A percentile compares a stretch with the other conserved stretches of the same genome.
These are phyloP conservation scores for Acrobasis suavella DNA, from an alignment of 2,888 invertebrate species.

Conservation along the genomic window DNA sequence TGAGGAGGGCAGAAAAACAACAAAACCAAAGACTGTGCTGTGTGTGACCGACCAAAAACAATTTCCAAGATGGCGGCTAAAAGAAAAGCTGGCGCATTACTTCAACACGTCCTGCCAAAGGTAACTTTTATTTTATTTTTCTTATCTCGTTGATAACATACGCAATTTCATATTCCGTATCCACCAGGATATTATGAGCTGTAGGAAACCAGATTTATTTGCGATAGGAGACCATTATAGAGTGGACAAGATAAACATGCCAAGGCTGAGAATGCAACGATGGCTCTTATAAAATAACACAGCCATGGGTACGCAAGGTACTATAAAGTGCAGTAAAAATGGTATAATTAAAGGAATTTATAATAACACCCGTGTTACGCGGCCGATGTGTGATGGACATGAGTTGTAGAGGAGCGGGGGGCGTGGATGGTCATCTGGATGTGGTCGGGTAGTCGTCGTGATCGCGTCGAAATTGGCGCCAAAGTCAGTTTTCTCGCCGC, in stretches of 20 bases:
- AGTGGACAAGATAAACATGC: conserved; percentile 51
- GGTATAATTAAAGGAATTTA: conserved; percentile 74
- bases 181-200: conserved; percentile 25
- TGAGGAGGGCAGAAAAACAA: conserved; percentile 49
- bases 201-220: not conserved
- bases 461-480: conserved; percentile 76
- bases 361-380: conserved; percentile 59
- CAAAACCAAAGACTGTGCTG: conserved; percentile 69
- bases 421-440: conserved; percentile 41
- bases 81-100: conserved; percentile 88
- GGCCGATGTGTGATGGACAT: conserved; percentile 47
- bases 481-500: conserved; percentile 79
- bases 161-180: conserved; percentile 28
- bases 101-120: conserved; percentile 85
- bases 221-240: conserved; percentile 27
- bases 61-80: conserved; percentile 85
- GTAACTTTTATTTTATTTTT: conserved; percentile 61
- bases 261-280: conserved; percentile 59
- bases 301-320: conserved; percentile 45
- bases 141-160: conserved; percentile 48
- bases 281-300: conserved; percentile 59
- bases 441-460: conserved; percentile 54
- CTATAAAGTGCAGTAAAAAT: conserved; percentile 70
- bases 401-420: conserved; percentile 31
- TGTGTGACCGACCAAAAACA: conserved; percentile 57